A percentile compares a stretch with the other conserved stretches of the same genome.
Conservation (phyloP, 2,797 vertebrate genomes). For the Macropus fuliginosus region DNA sequence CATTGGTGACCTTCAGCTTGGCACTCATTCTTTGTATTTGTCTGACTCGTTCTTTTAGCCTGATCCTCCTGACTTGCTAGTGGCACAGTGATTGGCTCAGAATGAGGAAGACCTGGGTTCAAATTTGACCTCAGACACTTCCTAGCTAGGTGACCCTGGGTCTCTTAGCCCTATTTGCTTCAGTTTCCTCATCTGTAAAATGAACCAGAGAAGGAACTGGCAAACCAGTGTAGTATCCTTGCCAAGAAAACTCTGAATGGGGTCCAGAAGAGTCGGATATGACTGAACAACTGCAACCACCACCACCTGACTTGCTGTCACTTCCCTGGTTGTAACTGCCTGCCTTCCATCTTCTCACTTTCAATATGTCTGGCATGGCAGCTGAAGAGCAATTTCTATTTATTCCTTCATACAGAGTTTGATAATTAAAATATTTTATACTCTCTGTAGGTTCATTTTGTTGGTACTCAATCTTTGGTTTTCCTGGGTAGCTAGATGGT, state of each 20-base stretch:
- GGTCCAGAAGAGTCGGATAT: no score
- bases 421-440: no score
- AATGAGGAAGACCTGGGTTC: neutral
- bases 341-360: neutral
- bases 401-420: no score
- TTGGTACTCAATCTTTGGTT: no score
- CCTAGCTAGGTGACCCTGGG: neutral
- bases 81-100: fast-evolving
- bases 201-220: no score
- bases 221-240: no score
- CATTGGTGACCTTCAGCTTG: neutral
- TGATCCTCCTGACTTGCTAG: neutral
- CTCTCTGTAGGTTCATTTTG: no score
- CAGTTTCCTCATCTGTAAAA: neutral
- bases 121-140: neutral
- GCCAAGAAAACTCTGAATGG: no score
- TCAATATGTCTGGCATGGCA: neutral
- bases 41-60: neutral
- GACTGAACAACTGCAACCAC: no score
- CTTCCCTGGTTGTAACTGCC: neutral
- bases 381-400: no score
- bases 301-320: neutral
- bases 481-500: no score
- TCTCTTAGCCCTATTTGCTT: neutral
- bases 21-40: neutral